Conservation (phyloP, 2,888 invertebrate species). For the Hoplodrina ambigua region DNA sequence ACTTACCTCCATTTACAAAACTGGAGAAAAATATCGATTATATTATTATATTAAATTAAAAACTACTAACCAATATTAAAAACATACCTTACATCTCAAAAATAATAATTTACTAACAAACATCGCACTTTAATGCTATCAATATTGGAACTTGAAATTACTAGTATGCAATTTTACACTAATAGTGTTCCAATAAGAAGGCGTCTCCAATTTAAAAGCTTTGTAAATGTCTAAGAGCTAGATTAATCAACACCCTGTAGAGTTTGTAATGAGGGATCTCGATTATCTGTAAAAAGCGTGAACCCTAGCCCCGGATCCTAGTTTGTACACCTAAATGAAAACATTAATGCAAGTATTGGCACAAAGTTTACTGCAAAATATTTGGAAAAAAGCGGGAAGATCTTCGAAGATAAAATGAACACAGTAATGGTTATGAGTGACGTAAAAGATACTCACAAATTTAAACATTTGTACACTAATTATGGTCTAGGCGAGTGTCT, state of each 20-base stretch:
- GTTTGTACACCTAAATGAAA: conserved; percentile 15
- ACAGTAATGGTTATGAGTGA: conserved; percentile 47
- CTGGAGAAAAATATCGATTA: conserved; percentile 82
- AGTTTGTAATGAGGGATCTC: conserved; percentile 21
- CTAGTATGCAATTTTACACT: conserved; percentile 28
- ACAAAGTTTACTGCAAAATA: conserved; percentile 24
- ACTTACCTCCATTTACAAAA: conserved; percentile 81
- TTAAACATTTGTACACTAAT: conserved; percentile 55
- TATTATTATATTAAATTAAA: conserved; percentile 88
- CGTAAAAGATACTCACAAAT: conserved; percentile 38
- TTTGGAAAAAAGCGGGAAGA: conserved; percentile 42
- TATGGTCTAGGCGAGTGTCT: conserved; percentile 37
- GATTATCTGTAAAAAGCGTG: not conserved
- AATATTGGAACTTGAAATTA: conserved; percentile 30
- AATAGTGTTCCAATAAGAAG: conserved; percentile 30
- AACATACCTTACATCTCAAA: conserved; percentile 89
- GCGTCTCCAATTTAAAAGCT: conserved; percentile 14
- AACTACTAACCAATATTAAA: conserved; percentile 88
- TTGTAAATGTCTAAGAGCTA: conserved; percentile 23
- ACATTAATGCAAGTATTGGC: conserved; percentile 8
- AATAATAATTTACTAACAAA: conserved; percentile 90
- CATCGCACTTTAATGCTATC: conserved; percentile 67
- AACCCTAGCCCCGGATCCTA: conserved; percentile 9
- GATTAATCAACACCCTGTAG: conserved; percentile 36
- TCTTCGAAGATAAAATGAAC: conserved; percentile 54